Conservation (phyloP, 2,113 vertebrate species). For the Phoxinus phoxinus region DNA sequence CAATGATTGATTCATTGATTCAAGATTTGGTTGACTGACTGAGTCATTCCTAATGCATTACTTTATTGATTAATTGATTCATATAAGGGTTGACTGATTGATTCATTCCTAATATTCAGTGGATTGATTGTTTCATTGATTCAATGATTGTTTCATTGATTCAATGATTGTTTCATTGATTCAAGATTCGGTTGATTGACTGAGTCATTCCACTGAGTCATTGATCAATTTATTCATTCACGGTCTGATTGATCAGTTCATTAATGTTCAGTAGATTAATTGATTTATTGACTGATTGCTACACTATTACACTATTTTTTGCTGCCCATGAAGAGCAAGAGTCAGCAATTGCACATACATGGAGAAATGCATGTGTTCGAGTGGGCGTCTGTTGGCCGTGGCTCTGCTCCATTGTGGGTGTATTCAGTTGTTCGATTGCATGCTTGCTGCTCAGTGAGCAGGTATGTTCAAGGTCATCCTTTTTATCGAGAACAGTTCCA, state of each 20-base stretch:
- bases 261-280: not conserved
- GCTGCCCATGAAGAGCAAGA: not conserved
- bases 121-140: too few relatives aligned
- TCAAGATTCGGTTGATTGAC: not conserved
- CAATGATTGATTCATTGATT: not conserved
- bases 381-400: constrained; percentile 40
- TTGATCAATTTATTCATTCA: not conserved
- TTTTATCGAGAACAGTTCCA: not conserved
- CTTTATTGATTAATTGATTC: too few relatives aligned
- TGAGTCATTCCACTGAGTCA: not conserved
- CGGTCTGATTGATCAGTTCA: not conserved
- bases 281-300: not conserved
- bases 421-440: not conserved
- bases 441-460: not conserved
- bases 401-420: constrained; percentile 25
- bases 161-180: not conserved
- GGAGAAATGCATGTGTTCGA: not conserved
- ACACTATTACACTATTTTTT: constrained; percentile 38
- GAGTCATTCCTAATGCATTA: not conserved
- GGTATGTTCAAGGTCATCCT: not conserved
- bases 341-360: constrained; percentile 13
- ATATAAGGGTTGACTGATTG: not conserved
- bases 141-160: not conserved
- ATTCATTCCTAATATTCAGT: not conserved
- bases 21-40: not conserved